A percentile compares a stretch with the other conserved stretches of the same genome.
Conservation (phyloP, 1,140 invertebrate species). For the Scylla paramamosain region DNA sequence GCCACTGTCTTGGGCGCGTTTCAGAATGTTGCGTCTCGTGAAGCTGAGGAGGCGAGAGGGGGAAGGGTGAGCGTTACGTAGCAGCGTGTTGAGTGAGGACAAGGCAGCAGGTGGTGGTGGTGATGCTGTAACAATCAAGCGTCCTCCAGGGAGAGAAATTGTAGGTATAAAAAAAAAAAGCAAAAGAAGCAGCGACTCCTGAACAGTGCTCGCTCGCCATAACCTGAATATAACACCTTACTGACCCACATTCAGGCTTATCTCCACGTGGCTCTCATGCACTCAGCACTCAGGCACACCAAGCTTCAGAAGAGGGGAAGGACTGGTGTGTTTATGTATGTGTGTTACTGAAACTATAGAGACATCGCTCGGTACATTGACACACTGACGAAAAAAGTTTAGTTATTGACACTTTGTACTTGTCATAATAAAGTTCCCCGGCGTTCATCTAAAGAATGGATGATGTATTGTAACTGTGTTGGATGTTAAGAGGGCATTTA, state of each 20-base stretch:
- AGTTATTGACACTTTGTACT: no score
- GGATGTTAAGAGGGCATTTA: no score
- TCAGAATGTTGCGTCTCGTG: background rate
- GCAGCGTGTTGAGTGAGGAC: background rate
- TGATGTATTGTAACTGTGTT: no score
- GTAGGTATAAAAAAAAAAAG: slow-evolving; percentile 12
- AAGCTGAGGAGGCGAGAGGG: no score
- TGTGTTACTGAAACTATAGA: no score
- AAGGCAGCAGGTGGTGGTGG: background rate
- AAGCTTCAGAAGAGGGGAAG: no score
- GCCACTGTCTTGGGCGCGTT: background rate
- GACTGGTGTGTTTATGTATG: no score
- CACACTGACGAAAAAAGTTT: no score
- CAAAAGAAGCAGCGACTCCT: background rate
- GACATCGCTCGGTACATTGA: no score
- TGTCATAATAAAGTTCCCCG: no score
- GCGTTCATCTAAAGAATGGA: no score
- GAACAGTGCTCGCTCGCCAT: background rate
- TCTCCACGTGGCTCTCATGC: background rate
- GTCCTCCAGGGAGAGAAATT: background rate
- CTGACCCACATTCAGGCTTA: background rate
- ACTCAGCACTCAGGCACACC: background rate
- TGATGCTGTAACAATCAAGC: slow-evolving; percentile 1
- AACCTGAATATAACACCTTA: slow-evolving; percentile 4
- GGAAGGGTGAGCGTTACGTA: background rate